phyloP scores from a whole-genome alignment of 2,888 invertebrate genomes.

The Drosophila emarginata region DNA sequence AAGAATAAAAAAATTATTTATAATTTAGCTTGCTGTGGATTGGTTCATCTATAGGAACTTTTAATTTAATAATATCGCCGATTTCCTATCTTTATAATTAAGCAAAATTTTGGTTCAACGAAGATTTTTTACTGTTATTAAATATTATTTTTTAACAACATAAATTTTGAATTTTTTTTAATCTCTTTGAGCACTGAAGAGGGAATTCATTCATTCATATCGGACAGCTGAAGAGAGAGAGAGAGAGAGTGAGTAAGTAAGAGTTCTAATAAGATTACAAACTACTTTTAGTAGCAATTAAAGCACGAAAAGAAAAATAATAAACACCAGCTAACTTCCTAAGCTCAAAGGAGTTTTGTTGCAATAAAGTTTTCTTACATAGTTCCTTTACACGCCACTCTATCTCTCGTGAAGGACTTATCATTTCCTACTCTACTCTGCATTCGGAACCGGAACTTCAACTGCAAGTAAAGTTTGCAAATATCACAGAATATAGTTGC shows the following conservation, averaged over 20 bases:
- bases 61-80: too few species aligned
- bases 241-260: not conserved
- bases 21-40: too few species aligned
- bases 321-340: not conserved
- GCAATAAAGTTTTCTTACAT: slow-evolving; percentile 1
- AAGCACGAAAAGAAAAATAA: not conserved
- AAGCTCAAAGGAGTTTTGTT: slow-evolving; percentile 6
- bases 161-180: not conserved
- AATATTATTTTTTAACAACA: too few species aligned
- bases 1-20: too few species aligned
- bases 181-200: too few species aligned
- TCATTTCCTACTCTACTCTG: not conserved
- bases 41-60: too few species aligned
- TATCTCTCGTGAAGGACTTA: slow-evolving; percentile 1
- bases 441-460: not conserved
- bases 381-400: not conserved
- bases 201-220: not conserved
- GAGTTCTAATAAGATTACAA: slow-evolving; percentile 9
- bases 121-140: too few species aligned
- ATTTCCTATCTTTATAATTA: too few species aligned
- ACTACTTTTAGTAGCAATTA: not conserved
- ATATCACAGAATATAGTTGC: slow-evolving; percentile 1
- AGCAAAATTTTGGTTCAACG: too few species aligned
- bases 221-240: not conserved
- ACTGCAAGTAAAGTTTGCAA: not conserved